A percentile compares a stretch with the other conserved stretches of the same genome.
phyloP scores from a whole-genome alignment of 2,797 vertebrate genomes.

The Myotis planiceps region DNA sequence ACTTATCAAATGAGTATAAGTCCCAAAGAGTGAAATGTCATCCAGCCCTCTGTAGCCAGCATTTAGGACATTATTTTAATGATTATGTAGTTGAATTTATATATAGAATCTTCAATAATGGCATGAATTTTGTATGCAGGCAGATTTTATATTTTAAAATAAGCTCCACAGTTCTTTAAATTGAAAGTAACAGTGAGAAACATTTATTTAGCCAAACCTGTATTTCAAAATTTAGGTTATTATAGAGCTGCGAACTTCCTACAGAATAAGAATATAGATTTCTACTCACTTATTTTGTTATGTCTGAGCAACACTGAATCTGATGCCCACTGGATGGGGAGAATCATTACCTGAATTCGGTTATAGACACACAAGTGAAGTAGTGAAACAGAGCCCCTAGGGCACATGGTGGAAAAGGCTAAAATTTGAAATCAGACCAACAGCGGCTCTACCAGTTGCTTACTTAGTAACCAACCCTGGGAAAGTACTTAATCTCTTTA shows the following conservation, averaged over 20 bases:
- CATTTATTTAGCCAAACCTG: slow-evolving; percentile 15
- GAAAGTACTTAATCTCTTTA: slow-evolving; percentile 17
- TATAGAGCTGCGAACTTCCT: not conserved
- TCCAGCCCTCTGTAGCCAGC: not conserved
- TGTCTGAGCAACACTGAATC: not conserved
- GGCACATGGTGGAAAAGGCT: not conserved
- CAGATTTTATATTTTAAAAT: slow-evolving; percentile 47
- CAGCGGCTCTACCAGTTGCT: not conserved
- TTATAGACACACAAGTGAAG: not conserved
- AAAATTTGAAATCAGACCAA: not conserved
- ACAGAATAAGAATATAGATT: slow-evolving; percentile 44
- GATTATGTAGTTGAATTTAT: slow-evolving; percentile 45
- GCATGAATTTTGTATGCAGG: slow-evolving; percentile 33
- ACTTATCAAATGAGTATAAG: slow-evolving; percentile 12
- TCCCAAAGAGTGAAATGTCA: slow-evolving; percentile 1
- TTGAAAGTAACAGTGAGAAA: slow-evolving; percentile 52
- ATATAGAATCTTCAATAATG: slow-evolving; percentile 2
- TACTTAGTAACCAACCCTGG: not conserved
- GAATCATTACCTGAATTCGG: not conserved
- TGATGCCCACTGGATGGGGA: not conserved
- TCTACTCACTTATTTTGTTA: slow-evolving; percentile 10
- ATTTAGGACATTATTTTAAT: slow-evolving; percentile 37
- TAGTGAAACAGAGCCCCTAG: not conserved
- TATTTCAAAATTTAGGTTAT: slow-evolving; percentile 46
- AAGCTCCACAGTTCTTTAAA: slow-evolving; percentile 11